phyloP scores from a whole-genome alignment of 2,797 vertebrate species.

The Tolypeutes matacus region DNA sequence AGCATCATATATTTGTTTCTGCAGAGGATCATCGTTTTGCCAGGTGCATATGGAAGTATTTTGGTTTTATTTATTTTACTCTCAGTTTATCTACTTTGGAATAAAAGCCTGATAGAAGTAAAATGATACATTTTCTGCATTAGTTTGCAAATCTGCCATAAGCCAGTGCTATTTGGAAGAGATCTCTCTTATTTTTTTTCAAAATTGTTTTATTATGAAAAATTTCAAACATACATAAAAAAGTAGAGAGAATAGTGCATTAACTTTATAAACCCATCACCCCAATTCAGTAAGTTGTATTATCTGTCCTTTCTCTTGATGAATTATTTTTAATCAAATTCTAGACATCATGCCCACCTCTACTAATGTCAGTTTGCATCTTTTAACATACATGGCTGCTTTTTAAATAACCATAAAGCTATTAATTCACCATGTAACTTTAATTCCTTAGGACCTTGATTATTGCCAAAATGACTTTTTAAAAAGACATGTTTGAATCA shows the following conservation, averaged over 20 bases:
- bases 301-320: neutral
- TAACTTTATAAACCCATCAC: neutral
- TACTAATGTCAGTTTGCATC: neutral
- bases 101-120: neutral
- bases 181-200: neutral
- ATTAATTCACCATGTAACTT: neutral
- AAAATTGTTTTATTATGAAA: neutral
- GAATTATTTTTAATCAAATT: conserved; percentile 9
- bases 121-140: neutral
- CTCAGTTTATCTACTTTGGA: neutral
- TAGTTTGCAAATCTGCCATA: neutral
- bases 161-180: neutral
- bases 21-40: neutral
- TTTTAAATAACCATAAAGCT: neutral
- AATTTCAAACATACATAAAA: neutral
- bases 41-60: neutral
- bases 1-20: neutral
- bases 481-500: neutral
- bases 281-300: neutral
- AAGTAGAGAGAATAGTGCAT: neutral
- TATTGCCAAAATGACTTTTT: neutral
- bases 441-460: neutral
- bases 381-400: neutral
- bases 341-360: neutral
- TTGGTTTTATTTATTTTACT: conserved; percentile 5